Percentiles rank a stretch among this genome's conserved stretches.
Evolutionary conservation across 2,113 vertebrate species (phyloP).

Genomic region (Falcunculus frontatus): DNA sequence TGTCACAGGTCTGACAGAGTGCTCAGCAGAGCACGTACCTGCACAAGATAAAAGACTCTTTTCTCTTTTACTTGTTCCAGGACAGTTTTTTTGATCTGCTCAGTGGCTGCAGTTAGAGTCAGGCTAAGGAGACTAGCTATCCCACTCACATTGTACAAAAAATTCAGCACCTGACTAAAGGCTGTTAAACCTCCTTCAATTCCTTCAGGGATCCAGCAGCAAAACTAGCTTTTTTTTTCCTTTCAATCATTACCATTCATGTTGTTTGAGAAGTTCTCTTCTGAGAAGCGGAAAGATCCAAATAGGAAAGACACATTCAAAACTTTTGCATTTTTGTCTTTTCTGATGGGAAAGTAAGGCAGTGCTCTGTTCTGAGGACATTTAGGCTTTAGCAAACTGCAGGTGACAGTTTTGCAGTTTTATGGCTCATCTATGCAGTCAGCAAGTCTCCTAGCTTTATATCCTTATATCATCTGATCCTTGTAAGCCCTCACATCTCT

Average conservation of each 20-base stretch:
- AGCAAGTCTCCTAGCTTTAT: background rate
- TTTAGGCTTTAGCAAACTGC: background rate
- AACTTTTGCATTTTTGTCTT: background rate
- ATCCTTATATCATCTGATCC: background rate
- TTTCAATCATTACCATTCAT: background rate
- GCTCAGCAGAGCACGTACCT: background rate
- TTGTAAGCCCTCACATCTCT: constrained; percentile 27
- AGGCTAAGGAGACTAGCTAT: background rate
- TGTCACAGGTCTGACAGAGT: background rate
- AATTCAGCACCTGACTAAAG: background rate
- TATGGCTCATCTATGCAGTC: background rate
- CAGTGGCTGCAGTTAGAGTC: accelerated
- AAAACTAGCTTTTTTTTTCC: background rate
- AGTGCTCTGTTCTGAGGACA: background rate
- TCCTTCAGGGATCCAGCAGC: background rate
- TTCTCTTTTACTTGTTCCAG: background rate
- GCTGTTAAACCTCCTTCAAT: background rate
- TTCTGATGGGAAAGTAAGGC: background rate
- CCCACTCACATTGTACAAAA: background rate
- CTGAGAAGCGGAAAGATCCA: background rate
- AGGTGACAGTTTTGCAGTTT: background rate
- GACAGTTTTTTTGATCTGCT: background rate
- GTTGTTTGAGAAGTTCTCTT: background rate
- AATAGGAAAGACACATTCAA: background rate
- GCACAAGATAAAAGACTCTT: background rate